Evolutionary conservation across 30 jellyfish, hydroid and myxozoan species (phyloP), one percentile per base, ranked within the genome.

Genomic region (Aurelia sp.): DNA sequence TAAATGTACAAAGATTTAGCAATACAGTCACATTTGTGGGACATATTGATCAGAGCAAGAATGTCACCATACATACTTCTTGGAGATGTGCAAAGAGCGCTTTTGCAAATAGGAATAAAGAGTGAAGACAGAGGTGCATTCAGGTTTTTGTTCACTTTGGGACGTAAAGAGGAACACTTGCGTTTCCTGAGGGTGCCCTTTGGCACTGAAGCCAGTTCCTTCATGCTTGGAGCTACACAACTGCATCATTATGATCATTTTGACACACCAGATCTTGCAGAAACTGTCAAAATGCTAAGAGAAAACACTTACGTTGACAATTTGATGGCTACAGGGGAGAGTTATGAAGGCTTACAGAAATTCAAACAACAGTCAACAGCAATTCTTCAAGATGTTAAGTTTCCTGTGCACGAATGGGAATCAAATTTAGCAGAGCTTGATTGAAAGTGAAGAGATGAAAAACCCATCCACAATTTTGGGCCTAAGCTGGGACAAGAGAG

Each of bases 341-440:
- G n/a, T n/a, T n/a, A n/a, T n/a, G n/a, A n/a, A n/a, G n/a, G n/a
- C n/a, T n/a, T n/a, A n/a, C n/a, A n/a, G n/a, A n/a, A n/a, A n/a
- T n/a, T n/a, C n/a, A n/a, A n/a, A 31, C 63, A 31, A 68, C 80
- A 68, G 80, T 68, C 80, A 15, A 68, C 80, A 15, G 80, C 80
- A 15, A 68, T 68, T 68, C 62, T 68, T 9, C 61, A 68, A 7
- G n/a, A n/a, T n/a, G n/a, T 62, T 8, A 80, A 48, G 72, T 80
- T 82, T 82, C 86, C 79, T 72, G 92, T 82, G 44, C 86, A 82
- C 85, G 70, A 82, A 55, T 82, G 92, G 92, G 92, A 82, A 61
- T 82, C 92, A 19, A 61, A 82, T 53, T 35, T 67, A 31, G 22
- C 35, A 57, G 85, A 67, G 50, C 80, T 82, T 12, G 92, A 82